Evolutionary conservation across 2,797 vertebrate species (phyloP), one percentile per base, ranked within the genome.

Genomic region (Cheirogaleus major): DNA sequence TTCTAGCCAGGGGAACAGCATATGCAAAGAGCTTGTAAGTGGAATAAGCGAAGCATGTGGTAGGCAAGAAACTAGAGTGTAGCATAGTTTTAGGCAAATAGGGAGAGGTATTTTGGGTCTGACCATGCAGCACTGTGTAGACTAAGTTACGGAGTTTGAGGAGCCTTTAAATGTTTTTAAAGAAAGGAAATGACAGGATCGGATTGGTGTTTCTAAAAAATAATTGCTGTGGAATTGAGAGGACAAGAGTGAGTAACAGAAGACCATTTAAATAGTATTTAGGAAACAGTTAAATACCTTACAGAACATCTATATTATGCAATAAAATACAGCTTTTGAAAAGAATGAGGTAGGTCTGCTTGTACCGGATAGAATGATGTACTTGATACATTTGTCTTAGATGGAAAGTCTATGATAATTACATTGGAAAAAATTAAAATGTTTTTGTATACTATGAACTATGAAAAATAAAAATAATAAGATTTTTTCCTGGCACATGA

Each of bases 321-420:
- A 79, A 2, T 92, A 82, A 92, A 63, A 41, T 61, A 7, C 63
- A 95, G 63, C 43, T 59, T 93, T 95, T 95, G n/a, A 61, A 94
- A 87, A 75, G 41, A 93, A 69, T 55, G 32, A 89, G 52, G 52
- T 91, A 50, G 25, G 27, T 93, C 23, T 93, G 14, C 75, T 59
- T 91, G 65, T 86, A 52, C 27, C 65, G 23, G n/a, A 35, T 80
- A 27, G 87, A 83, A 30, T 63, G 48, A 35, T 38, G 30, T 18
- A 35, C 23, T n/a, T 48, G 50, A 38, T 86, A 2, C 30, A 14
- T 86, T 72, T 70, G 18, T 50, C 10, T 50, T 76, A 32, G 18
- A 27, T 79, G 23, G 15, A 43, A 88, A 80, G 18, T 76, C 78
- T 61, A 52, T 55, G 67, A 79, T 79, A 87, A 18, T 52, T 93